Evolutionary conservation across 2,888 invertebrate species (phyloP), one percentile per base, ranked within the genome.

Genomic region (Drosophila planitibia): DNA sequence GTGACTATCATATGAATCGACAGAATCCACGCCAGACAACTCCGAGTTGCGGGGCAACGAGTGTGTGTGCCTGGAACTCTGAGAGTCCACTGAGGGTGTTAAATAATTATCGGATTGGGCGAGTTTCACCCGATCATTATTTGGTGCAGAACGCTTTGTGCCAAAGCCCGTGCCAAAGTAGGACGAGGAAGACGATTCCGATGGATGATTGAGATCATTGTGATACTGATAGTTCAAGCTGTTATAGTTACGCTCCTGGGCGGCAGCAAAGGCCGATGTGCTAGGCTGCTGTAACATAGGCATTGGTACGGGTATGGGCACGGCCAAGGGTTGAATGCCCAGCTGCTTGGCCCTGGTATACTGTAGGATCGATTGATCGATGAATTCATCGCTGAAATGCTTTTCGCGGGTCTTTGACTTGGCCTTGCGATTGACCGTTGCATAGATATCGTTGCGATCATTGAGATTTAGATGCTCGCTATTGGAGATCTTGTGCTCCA

Each of bases 1-100:
- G 76, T 93, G 93, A 75, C 93, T 94, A 49, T 94, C 93, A 68
- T 93, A 93, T 1, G 93, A 94, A 64, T 94, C 93, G 22, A 93
- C 90, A 4, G 94, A 93, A 68, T 93, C 93, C 12, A 93, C 93
- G 33, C 93, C 93, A 28, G 93, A 93, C 4, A 93, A 71, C 74
- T 93, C 93, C 0, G 93, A 93, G 69, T 92, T 93, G 33, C 93
- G 90, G 22, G 94, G 93, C 70, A 93, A 82, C 4, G 93, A 93
- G 70, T 93, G 91, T 3, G 93, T 93, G 58, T 86, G 87, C n/a
- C 89, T 77, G n/a, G 93, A 93, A 68, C 91, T 93, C 61, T 93
- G 93, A 0, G 93, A 92, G 57, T 93, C 93, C 59, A 91, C 61
- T 1, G 93, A 92, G 6, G 92, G 92, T n/a, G 91, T 91, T n/a